phyloP scores from a whole-genome alignment of 2,888 invertebrate genomes.

The Caenorhabditis virilis region DNA sequence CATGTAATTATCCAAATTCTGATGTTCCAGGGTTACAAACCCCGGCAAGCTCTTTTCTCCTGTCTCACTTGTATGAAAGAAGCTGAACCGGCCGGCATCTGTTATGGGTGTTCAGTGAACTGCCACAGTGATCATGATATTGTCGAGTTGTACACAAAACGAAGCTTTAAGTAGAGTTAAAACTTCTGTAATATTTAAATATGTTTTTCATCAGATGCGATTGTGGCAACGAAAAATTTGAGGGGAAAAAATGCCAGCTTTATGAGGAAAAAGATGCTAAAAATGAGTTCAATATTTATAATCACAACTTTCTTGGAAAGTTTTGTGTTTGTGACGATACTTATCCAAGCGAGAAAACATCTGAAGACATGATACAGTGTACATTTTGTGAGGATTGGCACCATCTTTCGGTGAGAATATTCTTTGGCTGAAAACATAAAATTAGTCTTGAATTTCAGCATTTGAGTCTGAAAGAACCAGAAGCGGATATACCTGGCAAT shows the following conservation, averaged over 20 bases:
- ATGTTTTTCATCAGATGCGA: constrained; percentile 42
- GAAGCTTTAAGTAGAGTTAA: constrained; percentile 82
- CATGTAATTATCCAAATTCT: no score
- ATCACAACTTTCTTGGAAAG: constrained; percentile 83
- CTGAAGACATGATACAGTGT: constrained; percentile 91
- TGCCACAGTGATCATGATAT: constrained; percentile 96
- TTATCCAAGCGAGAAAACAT: constrained; percentile 86
- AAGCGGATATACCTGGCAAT: neutral
- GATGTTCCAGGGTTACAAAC: constrained; percentile 89
- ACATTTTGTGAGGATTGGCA: constrained; percentile 97
- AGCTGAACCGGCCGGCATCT: constrained; percentile 73
- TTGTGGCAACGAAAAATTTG: constrained; percentile 74
- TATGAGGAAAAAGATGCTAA: constrained; percentile 73
- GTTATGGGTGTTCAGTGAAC: constrained; percentile 88
- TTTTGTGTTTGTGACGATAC: constrained; percentile 90
- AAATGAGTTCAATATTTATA: constrained; percentile 77
- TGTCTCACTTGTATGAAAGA: constrained; percentile 81
- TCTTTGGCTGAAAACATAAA: no score
- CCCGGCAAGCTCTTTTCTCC: constrained; percentile 90
- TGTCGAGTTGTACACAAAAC: constrained; percentile 91
- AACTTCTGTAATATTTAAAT: neutral
- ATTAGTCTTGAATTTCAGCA: neutral
- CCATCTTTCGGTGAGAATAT: constrained; percentile 74
- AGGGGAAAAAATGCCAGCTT: constrained; percentile 70
- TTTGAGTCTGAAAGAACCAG: neutral